Base-by-base conservation (phyloP, 2,888 invertebrate species). In the Gandaritis pyraliata region DNA sequence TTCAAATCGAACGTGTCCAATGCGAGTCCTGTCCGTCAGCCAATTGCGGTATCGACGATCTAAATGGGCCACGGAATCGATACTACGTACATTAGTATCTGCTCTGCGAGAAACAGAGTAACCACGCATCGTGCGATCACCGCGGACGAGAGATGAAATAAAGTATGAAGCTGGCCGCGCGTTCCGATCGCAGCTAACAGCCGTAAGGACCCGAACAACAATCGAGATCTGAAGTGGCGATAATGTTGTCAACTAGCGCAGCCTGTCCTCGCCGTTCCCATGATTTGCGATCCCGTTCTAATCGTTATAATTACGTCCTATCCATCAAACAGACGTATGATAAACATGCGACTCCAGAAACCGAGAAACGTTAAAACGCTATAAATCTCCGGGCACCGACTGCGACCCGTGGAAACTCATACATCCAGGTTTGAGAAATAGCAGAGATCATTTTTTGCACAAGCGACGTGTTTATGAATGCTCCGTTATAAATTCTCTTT, bases 201-300 rank as follows among this genome's bases (percentile, higher is more conserved):
- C 76, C 64, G 64, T 66, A 69, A 78, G 78, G 76, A 78, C 79
- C 76, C 77, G 79, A 80, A 79, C 86, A 87, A 89, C 90, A 88
- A 90, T 90, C 87, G 84, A 86, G 91, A 91, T 91, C 80, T 76
- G 83, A 85, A 77, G 76, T 80, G 70, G 69, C 80, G 91, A 91
- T 91, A 91, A 80, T 78, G 81, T 83, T 80, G 89, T 88, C 88
- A 86, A 89, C 89, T 85, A 87, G 87, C 82, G 81, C 80, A 79
- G 84, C 78, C 84, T 86, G 87, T 87, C 86, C 80, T 84, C 85
- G 82, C 79, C 81, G 88, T 89, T 90, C 90, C 84, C 90, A 90
- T 90, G 89, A 90, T 88, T 87, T 88, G 89, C 87, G 85, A 89
- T 88, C 85, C 88, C 85, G 80, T 87, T 89, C 87, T 88, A 90